Evolutionary conservation across 2,888 invertebrate species (phyloP).

Genomic region (Litoditis marina): DNA sequence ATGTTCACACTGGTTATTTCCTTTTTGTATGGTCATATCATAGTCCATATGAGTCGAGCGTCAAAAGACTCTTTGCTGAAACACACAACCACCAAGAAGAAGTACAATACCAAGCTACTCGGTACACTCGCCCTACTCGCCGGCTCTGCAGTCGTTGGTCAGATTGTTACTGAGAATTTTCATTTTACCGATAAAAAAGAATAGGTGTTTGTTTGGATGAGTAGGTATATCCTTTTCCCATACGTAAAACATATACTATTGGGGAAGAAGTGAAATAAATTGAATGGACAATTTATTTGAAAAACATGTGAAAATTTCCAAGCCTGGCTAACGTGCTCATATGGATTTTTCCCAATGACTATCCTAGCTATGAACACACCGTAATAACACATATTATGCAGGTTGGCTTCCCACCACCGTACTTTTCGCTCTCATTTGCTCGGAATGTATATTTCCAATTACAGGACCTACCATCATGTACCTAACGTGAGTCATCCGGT

Average conservation of each 20-base stretch:
- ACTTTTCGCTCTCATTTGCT: slow-evolving; percentile 38
- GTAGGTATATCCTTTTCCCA: no score
- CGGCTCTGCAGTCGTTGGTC: slow-evolving; percentile 50
- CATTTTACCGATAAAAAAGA: no score
- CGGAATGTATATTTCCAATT: slow-evolving; percentile 33
- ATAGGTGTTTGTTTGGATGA: no score
- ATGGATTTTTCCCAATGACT: no score
- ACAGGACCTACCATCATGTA: slow-evolving; percentile 8
- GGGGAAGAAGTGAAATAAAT: no score
- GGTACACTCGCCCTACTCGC: slow-evolving; percentile 51
- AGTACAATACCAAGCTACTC: slow-evolving; percentile 46
- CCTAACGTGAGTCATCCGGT: slow-evolving; percentile 4
- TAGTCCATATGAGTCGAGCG: slow-evolving; percentile 48
- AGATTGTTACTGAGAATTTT: not conserved
- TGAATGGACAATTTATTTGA: no score
- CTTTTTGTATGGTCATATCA: slow-evolving; percentile 52
- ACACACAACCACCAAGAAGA: slow-evolving; percentile 32
- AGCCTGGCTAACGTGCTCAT: no score
- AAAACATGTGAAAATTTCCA: no score
- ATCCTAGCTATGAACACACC: no score
- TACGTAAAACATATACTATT: no score
- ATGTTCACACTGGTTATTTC: slow-evolving; percentile 45
- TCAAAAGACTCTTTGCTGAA: slow-evolving; percentile 41
- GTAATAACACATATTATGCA: no score
- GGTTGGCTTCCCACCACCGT: slow-evolving; percentile 46